These are phyloP conservation scores for Bursaphelenchus okinawaensis DNA, from an alignment of 2,888 invertebrate species.

Conservation along the genomic window DNA sequence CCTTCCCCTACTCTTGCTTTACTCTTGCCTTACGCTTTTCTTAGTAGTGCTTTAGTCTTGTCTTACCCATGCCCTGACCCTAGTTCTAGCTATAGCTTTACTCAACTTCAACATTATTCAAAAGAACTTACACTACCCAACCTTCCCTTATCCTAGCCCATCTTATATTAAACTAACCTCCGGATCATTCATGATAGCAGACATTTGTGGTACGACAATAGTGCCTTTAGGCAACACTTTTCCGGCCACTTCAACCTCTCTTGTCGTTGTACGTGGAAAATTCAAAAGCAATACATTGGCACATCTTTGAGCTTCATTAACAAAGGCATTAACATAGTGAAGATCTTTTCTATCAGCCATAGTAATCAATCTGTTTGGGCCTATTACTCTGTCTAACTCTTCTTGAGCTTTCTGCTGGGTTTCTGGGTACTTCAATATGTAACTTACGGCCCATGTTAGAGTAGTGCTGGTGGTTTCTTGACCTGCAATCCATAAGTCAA, in stretches of 20 bases:
- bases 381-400: constrained; percentile 29
- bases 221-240: neutral
- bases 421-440: constrained; percentile 8
- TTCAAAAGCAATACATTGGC: neutral
- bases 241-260: neutral
- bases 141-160: constrained; percentile 2
- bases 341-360: constrained; percentile 25
- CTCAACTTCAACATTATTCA: too few relatives aligned
- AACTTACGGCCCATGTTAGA: neutral
- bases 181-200: neutral
- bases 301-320: neutral
- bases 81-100: too few relatives aligned
- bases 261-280: neutral
- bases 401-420: constrained; percentile 25
- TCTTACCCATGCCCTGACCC: too few relatives aligned
- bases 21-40: too few relatives aligned
- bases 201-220: neutral
- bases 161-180: neutral
- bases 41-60: too few relatives aligned
- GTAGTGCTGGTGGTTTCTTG: constrained; percentile 7
- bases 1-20: too few relatives aligned
- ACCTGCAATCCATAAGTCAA: neutral
- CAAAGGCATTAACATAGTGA: constrained; percentile 20
- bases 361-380: constrained; percentile 22
- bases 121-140: too few relatives aligned